Evolutionary conservation across 1,140 invertebrate species (phyloP).

Genomic region (Hypsibius dujardini): DNA sequence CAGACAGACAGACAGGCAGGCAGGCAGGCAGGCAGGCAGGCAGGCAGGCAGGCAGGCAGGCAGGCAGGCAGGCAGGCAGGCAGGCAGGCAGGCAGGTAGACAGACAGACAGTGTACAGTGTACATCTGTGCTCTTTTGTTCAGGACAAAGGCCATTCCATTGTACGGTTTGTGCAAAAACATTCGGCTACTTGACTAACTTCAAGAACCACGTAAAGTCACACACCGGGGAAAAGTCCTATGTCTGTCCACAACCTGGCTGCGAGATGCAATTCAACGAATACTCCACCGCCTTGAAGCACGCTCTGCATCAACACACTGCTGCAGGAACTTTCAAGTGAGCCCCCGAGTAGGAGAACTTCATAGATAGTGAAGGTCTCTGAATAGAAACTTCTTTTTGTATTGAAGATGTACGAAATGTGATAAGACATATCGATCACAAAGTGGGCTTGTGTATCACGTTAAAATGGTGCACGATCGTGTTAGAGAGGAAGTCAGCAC

Average conservation of each 20-base stretch:
- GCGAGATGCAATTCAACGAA: not conserved
- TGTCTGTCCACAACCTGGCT: not conserved
- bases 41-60: too few relatives aligned
- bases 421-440: not conserved
- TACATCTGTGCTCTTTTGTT: not conserved
- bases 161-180: not conserved
- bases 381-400: too few relatives aligned
- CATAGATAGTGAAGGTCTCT: too few relatives aligned
- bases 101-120: not conserved
- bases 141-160: not conserved
- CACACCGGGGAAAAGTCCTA: conserved; percentile 7
- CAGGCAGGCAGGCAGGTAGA: too few relatives aligned
- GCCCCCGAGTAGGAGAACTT: too few relatives aligned
- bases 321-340: not conserved
- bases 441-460: not conserved
- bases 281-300: conserved; percentile 2
- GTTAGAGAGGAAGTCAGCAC: too few relatives aligned
- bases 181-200: conserved; percentile 12
- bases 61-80: too few relatives aligned
- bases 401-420: not conserved
- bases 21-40: too few relatives aligned
- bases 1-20: too few relatives aligned
- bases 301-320: not conserved
- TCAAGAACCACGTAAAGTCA: not conserved
- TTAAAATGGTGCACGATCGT: not conserved